Base-by-base conservation (phyloP, 2,797 vertebrate genomes). In the Vespertilio murinus region DNA sequence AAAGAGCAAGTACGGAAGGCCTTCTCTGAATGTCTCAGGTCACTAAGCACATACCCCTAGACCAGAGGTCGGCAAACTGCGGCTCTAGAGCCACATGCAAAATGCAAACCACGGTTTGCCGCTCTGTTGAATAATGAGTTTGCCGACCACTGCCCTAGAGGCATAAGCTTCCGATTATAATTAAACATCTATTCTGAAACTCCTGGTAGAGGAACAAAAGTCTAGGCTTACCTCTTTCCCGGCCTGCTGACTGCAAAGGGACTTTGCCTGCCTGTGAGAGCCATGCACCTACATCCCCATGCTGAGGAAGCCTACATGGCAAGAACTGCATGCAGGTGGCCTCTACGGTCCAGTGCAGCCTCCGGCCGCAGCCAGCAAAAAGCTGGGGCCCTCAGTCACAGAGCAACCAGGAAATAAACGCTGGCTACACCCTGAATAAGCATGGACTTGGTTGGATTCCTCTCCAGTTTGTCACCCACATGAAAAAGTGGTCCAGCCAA, bases 111-210 rank as follows among this genome's bases (percentile, higher is more conserved):
- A 13, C 47, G 4, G 47, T 47, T 47, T 47, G 47, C 47, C 13
- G 3, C 49, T 49, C 49, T 49, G 49, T 49, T 49, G 49, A 18
- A 5, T 49, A 49, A 18, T 49, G 49, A 49, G 49, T 49, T 49
- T 49, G 49, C 49, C 17, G 17, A 49, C 49, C 20, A 42, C 8
- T 54, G 52, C 81, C 25, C 38, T 73, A 79, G 91, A 20, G 42
- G 42, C 94, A 95, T 12, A 20, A 56, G 2, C 35, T 92, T 94
- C 35, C 59, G 89, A 74, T 30, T 14, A 69, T 87, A 96, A 96
- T 56, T 88, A 96, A 85, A 20, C n/a, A 85, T 92, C 14, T 85
- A 96, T 96, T 69, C 61, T 89, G 52, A 38, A 95, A 80, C 22
- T 59, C 74, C 40, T 84, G 30, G 59, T 33, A 25, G 61, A 18